phyloP scores from a whole-genome alignment of 2,797 vertebrate genomes.

The Chiroxiphia lanceolata region DNA sequence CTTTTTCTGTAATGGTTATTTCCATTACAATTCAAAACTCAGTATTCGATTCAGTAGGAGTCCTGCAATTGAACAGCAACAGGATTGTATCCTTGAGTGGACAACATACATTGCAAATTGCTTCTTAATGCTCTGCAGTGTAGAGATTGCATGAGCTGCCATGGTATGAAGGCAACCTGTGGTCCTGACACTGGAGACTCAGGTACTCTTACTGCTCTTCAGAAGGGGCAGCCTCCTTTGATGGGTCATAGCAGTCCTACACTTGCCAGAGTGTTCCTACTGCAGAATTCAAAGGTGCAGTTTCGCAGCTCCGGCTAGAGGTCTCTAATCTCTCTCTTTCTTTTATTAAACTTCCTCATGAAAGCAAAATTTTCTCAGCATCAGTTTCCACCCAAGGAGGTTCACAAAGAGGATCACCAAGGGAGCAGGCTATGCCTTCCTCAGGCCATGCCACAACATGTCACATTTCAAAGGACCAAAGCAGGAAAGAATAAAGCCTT shows the following conservation, averaged over 20 bases:
- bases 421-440: not conserved
- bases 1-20: not conserved
- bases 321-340: not conserved
- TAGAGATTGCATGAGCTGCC: fast-evolving
- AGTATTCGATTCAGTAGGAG: not conserved
- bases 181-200: not conserved
- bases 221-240: not conserved
- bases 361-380: not conserved
- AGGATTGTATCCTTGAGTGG: not conserved
- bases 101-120: not conserved
- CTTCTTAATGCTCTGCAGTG: not conserved
- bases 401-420: not conserved
- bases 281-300: not conserved
- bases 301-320: not conserved
- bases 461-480: not conserved
- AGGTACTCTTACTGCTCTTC: not conserved
- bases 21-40: not conserved
- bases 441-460: not conserved
- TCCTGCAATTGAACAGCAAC: not conserved
- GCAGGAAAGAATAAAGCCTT: not conserved
- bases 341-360: not conserved
- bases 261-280: not conserved
- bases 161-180: not conserved
- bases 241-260: not conserved
- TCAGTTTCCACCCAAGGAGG: fast-evolving